Conservation (phyloP, 2,797 vertebrate genomes). For the Parauchenoglanis punctatus region DNA sequence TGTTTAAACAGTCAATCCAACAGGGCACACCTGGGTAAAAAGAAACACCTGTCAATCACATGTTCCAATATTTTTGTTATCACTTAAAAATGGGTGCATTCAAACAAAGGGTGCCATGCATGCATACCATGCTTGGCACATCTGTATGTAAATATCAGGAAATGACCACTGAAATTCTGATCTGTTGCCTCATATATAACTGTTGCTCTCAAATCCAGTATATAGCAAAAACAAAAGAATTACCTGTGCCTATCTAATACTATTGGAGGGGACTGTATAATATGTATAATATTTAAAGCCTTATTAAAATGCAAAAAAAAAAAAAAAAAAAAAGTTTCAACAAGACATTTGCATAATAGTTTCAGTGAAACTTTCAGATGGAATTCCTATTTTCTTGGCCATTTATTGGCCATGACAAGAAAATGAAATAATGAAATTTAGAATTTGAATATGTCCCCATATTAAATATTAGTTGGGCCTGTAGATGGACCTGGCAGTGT, state of each 20-base stretch:
- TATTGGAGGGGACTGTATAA: background rate
- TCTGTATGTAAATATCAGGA: too few species aligned
- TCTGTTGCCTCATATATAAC: too few species aligned
- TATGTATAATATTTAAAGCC: background rate
- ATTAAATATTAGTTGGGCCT: background rate
- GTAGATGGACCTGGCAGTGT: background rate
- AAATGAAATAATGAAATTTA: background rate
- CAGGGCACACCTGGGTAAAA: too few species aligned
- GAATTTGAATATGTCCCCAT: background rate
- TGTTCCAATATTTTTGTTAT: too few species aligned
- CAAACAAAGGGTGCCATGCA: too few species aligned
- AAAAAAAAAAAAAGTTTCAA: background rate
- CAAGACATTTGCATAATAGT: background rate
- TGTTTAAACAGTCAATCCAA: too few species aligned
- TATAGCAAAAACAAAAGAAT: too few species aligned
- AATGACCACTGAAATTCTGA: too few species aligned
- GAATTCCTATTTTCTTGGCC: background rate
- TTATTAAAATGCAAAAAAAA: background rate
- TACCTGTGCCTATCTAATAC: background rate
- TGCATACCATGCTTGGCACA: too few species aligned
- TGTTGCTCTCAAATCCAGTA: too few species aligned
- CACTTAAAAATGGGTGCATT: too few species aligned
- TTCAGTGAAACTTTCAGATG: background rate
- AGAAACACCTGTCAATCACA: too few species aligned
- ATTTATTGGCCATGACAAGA: background rate